These are phyloP conservation scores for Drosophila sp. DNA, from an alignment of 1,140 invertebrate species.

Conservation along the genomic window DNA sequence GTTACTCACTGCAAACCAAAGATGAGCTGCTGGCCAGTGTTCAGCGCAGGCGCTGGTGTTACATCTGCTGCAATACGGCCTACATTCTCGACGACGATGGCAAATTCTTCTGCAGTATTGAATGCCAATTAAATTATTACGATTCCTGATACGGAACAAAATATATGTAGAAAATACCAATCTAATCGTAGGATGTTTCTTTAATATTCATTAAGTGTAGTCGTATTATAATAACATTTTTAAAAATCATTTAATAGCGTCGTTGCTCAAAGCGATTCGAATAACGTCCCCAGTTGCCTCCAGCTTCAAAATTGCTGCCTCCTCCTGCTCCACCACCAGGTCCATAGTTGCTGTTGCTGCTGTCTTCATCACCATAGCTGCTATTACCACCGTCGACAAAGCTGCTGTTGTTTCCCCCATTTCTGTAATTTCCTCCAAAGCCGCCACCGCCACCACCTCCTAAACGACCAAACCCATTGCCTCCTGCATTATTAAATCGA, in stretches of 20 bases:
- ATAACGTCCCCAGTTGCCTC: constrained; percentile 26
- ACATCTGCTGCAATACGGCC: background rate
- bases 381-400: background rate
- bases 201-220: background rate
- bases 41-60: background rate
- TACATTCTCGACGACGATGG: background rate
- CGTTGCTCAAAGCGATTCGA: constrained; percentile 2
- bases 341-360: background rate
- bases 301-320: constrained; percentile 11
- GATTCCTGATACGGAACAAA: too few species aligned
- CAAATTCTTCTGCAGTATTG: too few species aligned
- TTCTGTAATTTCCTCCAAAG: constrained; percentile 6
- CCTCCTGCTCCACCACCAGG: background rate
- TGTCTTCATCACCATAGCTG: background rate
- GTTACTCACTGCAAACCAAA: background rate
- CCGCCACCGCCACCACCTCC: constrained; percentile 8
- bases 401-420: background rate
- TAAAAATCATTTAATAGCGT: constrained; percentile 10
- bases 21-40: constrained; percentile 16
- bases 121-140: too few species aligned
- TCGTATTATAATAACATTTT: background rate
- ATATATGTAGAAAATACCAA: background rate
- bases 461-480: constrained; percentile 4
- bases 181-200: constrained; percentile 4
- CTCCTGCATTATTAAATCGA: too few species aligned